A percentile compares a stretch with the other conserved stretches of the same genome.
Evolutionary conservation across 1,140 invertebrate species (phyloP).

Genomic region (Lycorma delicatula): DNA sequence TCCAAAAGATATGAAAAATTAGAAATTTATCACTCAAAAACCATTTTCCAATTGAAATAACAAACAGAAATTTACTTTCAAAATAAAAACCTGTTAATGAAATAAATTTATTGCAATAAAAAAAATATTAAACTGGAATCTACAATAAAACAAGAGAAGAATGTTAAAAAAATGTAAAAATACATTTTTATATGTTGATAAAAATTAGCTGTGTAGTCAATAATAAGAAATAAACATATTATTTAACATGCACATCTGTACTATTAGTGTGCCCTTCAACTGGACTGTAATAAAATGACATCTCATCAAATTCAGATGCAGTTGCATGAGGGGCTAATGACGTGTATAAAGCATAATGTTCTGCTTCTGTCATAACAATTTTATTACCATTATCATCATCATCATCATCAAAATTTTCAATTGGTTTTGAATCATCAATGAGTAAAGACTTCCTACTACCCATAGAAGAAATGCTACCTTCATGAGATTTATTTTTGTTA

Average conservation of each 20-base stretch:
- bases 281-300: conserved; percentile 74
- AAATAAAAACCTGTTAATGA: no score
- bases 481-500: conserved; percentile 22
- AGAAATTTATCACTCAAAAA: no score
- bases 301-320: conserved; percentile 76
- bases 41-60: no score
- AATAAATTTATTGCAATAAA: no score
- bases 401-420: not conserved
- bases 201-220: no score
- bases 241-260: conserved; percentile 9
- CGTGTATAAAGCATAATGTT: conserved; percentile 77
- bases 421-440: not conserved
- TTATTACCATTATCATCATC: conserved; percentile 24
- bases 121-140: no score
- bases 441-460: conserved; percentile 11
- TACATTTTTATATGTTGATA: no score
- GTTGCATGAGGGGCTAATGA: conserved; percentile 74
- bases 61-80: no score
- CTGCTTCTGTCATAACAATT: conserved; percentile 66
- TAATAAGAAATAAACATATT: not conserved
- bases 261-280: conserved; percentile 49
- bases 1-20: no score
- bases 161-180: no score
- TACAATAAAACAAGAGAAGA: no score
- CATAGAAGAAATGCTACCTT: conserved; percentile 20